phyloP scores from a whole-genome alignment of 1,140 invertebrate species.

The Diorhabda elongata region DNA sequence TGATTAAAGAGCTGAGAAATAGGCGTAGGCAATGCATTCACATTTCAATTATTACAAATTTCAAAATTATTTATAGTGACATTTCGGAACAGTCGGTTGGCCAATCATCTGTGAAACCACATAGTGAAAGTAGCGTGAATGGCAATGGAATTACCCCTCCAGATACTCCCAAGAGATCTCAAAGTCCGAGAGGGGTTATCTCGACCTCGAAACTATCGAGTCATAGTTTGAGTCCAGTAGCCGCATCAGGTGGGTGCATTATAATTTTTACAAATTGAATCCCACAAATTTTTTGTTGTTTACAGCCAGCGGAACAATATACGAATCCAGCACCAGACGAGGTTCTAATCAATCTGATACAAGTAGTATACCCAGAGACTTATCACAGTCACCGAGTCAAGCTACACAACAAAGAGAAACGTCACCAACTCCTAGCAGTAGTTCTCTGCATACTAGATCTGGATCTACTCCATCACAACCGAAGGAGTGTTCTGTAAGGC shows the following conservation, averaged over 20 bases:
- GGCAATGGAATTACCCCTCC: slow-evolving; percentile 72
- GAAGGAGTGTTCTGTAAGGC: slow-evolving; percentile 35
- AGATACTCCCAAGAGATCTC: slow-evolving; percentile 61
- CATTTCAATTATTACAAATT: not conserved
- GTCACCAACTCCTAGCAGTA: slow-evolving; percentile 59
- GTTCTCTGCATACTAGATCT: slow-evolving; percentile 54
- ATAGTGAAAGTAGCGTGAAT: slow-evolving; percentile 65
- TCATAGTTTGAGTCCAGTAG: slow-evolving; percentile 59
- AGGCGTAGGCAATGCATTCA: too few relatives aligned
- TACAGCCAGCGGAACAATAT: slow-evolving; percentile 3
- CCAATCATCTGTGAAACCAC: not conserved
- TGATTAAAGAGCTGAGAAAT: too few relatives aligned
- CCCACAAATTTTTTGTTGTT: not conserved
- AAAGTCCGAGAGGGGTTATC: slow-evolving; percentile 51
- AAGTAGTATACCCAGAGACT: slow-evolving; percentile 35
- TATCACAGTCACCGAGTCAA: slow-evolving; percentile 49
- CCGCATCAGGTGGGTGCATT: slow-evolving; percentile 49
- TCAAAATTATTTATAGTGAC: slow-evolving; percentile 10
- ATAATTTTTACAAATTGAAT: not conserved
- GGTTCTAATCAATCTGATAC: slow-evolving; percentile 63
- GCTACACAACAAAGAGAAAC: slow-evolving; percentile 56
- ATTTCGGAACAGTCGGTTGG: not conserved
- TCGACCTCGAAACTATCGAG: slow-evolving; percentile 52
- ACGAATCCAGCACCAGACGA: slow-evolving; percentile 47
- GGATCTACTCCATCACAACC: slow-evolving; percentile 52